Evolutionary conservation across 2,888 invertebrate species (phyloP).

Genomic region (Apodemia hepburni): DNA sequence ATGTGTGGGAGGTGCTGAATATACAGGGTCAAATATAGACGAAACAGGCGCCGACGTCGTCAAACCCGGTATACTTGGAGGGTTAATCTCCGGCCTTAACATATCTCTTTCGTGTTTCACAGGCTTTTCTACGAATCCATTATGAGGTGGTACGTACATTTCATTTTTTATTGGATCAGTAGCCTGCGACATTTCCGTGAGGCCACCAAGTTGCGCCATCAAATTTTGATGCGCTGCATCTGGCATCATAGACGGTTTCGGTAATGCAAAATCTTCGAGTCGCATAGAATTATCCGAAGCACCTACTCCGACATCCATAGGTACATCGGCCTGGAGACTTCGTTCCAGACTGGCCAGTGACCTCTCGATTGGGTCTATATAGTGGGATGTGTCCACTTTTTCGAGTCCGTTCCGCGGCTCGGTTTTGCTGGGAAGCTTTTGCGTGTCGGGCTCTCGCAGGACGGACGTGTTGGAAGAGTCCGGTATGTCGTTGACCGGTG

Average conservation of each 20-base stretch:
- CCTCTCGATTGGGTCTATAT: constrained; percentile 85
- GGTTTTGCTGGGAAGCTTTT: constrained; percentile 48
- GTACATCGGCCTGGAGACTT: constrained; percentile 78
- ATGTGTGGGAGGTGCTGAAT: constrained; percentile 61
- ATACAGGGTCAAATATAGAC: constrained; percentile 84
- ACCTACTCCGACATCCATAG: constrained; percentile 75
- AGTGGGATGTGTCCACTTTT: constrained; percentile 64
- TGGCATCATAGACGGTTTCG: constrained; percentile 56
- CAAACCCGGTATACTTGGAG: constrained; percentile 46
- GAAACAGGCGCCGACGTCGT: constrained; percentile 74
- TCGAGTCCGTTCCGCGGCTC: constrained; percentile 68
- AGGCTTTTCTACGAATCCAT: constrained; percentile 64
- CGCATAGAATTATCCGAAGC: constrained; percentile 71
- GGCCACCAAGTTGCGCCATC: constrained; percentile 69
- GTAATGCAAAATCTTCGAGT: constrained; percentile 67
- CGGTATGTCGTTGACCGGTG: constrained; percentile 27
- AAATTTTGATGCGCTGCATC: constrained; percentile 62
- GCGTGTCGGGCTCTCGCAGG: constrained; percentile 42
- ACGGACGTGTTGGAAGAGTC: constrained; percentile 45
- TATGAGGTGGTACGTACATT: constrained; percentile 61
- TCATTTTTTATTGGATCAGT: constrained; percentile 63
- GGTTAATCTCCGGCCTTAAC: constrained; percentile 48
- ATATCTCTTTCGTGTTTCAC: constrained; percentile 53
- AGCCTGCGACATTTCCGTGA: constrained; percentile 59
- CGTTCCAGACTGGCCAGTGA: constrained; percentile 86